Conservation (phyloP, 2,113 vertebrate species). For the Oreochromis niloticus region DNA sequence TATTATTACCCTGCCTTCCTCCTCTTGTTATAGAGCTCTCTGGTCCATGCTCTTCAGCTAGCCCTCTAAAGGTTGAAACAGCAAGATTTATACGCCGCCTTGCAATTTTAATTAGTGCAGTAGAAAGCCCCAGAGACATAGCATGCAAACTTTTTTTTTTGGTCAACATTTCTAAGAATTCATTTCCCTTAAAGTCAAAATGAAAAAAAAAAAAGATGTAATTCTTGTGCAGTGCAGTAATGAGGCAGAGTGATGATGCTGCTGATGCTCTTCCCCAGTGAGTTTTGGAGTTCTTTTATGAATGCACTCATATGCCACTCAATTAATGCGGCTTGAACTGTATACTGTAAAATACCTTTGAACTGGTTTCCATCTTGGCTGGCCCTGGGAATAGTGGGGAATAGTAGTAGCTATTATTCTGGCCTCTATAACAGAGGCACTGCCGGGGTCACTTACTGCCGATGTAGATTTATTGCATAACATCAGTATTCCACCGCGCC, state of each 20-base stretch:
- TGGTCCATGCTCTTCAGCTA: not conserved
- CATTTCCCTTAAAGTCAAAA: slow-evolving; percentile 11
- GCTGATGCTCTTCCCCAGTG: slow-evolving; percentile 8
- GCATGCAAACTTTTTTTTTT: slow-evolving; percentile 15
- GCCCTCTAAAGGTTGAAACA: slow-evolving; percentile 15
- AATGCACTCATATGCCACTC: not conserved
- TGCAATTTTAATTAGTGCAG: slow-evolving; percentile 43
- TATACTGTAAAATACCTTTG: not conserved
- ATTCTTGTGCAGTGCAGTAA: slow-evolving; percentile 18
- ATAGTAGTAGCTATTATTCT: not conserved
- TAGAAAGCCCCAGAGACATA: not conserved
- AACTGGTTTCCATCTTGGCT: not conserved
- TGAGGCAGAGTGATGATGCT: slow-evolving; percentile 20
- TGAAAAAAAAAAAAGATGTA: not conserved
- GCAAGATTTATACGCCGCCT: not conserved
- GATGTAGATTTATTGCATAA: slow-evolving; percentile 8
- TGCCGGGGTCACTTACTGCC: not conserved
- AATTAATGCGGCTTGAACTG: not conserved
- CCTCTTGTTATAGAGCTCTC: not conserved
- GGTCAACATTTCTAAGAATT: slow-evolving; percentile 20
- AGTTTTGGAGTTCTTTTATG: not conserved
- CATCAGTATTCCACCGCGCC: not conserved
- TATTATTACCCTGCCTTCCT: not conserved
- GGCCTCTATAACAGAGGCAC: not conserved
- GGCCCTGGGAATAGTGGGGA: not conserved